Evolutionary conservation across 2,113 vertebrate genomes (phyloP), one percentile per base, ranked within the genome.

Genomic region (Apodemus speciosus): DNA sequence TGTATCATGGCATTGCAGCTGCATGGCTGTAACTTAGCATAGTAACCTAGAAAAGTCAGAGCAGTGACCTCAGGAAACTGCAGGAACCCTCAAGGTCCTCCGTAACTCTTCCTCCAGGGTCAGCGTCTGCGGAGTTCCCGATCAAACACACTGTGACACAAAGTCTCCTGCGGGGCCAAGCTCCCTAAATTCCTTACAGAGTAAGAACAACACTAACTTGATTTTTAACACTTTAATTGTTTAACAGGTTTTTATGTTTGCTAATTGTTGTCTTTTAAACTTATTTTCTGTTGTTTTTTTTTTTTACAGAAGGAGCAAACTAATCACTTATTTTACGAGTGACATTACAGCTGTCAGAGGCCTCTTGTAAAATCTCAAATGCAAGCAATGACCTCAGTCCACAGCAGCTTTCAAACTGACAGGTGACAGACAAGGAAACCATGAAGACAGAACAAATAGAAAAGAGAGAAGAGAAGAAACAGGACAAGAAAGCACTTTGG

Each of bases 351-450:
- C 53, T 90, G 60, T 58, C 18, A 91, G 27, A 88, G 69, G 85
- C 38, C 69, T 91, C 72, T 71, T 79, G 62, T 93, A 93, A 94
- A 95, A 92, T 62, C 84, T 92, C 95, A 95, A 87, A 96, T 92
- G 51, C 64, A 62, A 95, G 62, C 84, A 95, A 51, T 96, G 91
- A 95, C 66, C 87, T 96, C 92, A 95, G 84, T 89, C 85, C 83
- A 62, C 60, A 96, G n/a, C 81, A 91, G 71, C 89, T 90, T 84
- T 64, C 89, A 85, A 94, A 95, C 60, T 75, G 53, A 90, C 91
- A 93, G 72, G 68, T 64, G 10, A 95, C 81, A 43, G 56, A 93
- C 35, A 73, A 86, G 62, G 13, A 72, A 76, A 76, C 15, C 85
- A 51, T 85, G 32, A 86, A 95, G 92, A 81, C 21, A 83, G 0